These are phyloP conservation scores for Morus bassanus DNA, from an alignment of 2,797 vertebrate species.

Conservation along the genomic window DNA sequence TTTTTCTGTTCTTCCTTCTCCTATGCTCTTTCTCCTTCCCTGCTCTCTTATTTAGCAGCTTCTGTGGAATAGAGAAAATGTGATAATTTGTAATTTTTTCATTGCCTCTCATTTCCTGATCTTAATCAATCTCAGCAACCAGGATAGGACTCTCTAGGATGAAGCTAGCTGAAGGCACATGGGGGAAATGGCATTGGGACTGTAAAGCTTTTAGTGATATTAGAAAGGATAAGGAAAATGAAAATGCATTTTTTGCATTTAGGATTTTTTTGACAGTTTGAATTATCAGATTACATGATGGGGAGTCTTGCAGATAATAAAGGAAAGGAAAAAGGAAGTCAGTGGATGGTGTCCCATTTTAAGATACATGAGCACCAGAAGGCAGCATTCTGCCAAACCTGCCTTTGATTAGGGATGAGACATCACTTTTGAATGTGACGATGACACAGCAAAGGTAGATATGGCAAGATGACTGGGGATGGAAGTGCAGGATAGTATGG, in stretches of 20 bases:
- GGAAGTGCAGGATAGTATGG: not conserved
- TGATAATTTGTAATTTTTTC: not conserved
- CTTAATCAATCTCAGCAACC: not conserved
- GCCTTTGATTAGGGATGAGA: not conserved
- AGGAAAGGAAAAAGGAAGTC: not conserved
- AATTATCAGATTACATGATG: not conserved
- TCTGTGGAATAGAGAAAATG: not conserved
- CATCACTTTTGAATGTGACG: not conserved
- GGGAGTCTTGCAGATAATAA: not conserved
- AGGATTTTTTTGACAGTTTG: not conserved
- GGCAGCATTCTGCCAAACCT: not conserved
- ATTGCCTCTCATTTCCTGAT: not conserved
- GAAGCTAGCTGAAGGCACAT: not conserved
- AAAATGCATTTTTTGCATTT: not conserved
- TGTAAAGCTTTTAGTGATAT: not conserved
- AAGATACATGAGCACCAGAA: not conserved
- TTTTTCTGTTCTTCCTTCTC: slow-evolving; percentile 9
- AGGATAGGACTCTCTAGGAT: not conserved
- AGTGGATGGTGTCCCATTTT: not conserved
- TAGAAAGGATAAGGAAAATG: not conserved
- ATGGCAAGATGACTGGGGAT: fast-evolving
- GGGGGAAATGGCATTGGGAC: not conserved
- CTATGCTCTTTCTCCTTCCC: not conserved
- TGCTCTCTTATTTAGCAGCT: not conserved
- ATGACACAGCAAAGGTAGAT: not conserved